These are phyloP conservation scores for Steinernema scapterisci DNA, from an alignment of 2,888 invertebrate genomes.

Conservation along the genomic window DNA sequence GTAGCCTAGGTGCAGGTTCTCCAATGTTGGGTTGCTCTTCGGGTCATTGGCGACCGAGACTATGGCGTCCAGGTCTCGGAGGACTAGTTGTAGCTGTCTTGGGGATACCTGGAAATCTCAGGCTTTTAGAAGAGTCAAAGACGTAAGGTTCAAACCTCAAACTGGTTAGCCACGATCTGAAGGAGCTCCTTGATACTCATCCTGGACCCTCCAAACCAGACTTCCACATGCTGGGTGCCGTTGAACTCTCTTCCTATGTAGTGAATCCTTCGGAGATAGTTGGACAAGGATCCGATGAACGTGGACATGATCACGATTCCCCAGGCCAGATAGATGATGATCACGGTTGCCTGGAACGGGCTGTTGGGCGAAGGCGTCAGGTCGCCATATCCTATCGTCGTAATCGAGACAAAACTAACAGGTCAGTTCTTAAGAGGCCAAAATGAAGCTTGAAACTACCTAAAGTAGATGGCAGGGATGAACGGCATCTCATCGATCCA, in stretches of 20 bases:
- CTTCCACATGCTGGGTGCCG: conserved; percentile 45
- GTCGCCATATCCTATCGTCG: conserved; percentile 62
- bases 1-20: conserved; percentile 5
- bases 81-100: neutral
- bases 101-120: neutral
- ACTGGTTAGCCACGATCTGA: conserved; percentile 50
- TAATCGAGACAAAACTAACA: conserved; percentile 59
- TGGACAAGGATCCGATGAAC: conserved; percentile 48
- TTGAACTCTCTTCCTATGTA: conserved; percentile 47
- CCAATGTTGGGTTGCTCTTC: neutral
- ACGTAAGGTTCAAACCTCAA: conserved; percentile 39
- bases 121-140: neutral
- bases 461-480: conserved; percentile 55
- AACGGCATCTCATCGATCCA: conserved; percentile 52
- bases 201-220: conserved; percentile 56
- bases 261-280: conserved; percentile 47
- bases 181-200: conserved; percentile 55
- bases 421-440: neutral
- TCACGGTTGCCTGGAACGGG: conserved; percentile 45
- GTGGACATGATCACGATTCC: conserved; percentile 56
- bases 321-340: conserved; percentile 49
- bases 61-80: conserved; percentile 10
- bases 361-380: conserved; percentile 48
- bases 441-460: conserved; percentile 36
- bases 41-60: conserved; percentile 1